phyloP scores from a whole-genome alignment of 2,888 invertebrate genomes.

The Drosophila helvetica region DNA sequence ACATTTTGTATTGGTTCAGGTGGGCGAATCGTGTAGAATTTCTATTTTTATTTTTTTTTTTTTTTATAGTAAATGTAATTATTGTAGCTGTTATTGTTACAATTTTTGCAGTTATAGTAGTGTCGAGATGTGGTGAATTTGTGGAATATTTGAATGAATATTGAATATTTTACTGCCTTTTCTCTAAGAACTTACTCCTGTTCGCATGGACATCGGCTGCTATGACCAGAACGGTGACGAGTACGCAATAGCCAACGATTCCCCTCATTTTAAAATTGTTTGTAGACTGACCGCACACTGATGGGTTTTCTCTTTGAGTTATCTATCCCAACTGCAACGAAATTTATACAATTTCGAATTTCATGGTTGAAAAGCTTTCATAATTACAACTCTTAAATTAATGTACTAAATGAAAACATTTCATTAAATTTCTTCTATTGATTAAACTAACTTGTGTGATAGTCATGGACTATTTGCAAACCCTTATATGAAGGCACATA shows the following conservation, averaged over 20 bases:
- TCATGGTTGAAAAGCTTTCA: constrained; percentile 36
- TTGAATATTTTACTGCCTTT: not conserved
- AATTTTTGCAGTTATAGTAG: constrained; percentile 52
- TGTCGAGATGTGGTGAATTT: constrained; percentile 49
- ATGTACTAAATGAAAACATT: constrained; percentile 12
- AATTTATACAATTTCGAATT: constrained; percentile 20
- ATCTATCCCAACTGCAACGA: not conserved
- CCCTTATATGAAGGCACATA: not conserved
- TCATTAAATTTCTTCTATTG: constrained; percentile 20
- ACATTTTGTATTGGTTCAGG: too few species aligned
- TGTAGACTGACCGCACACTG: constrained; percentile 7
- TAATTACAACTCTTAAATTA: constrained; percentile 39
- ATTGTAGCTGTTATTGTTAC: constrained; percentile 42
- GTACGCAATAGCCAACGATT: not conserved
- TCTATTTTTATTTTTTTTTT: too few species aligned
- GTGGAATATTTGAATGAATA: not conserved
- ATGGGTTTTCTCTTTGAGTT: constrained; percentile 9
- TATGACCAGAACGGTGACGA: constrained; percentile 8
- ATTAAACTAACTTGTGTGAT: constrained; percentile 28
- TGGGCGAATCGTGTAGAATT: too few species aligned
- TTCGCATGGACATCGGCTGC: not conserved
- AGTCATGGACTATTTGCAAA: constrained; percentile 46
- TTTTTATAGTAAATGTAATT: constrained; percentile 44
- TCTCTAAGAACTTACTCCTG: constrained; percentile 42
- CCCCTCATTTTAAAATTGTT: constrained; percentile 9